Evolutionary conservation across 2,888 invertebrate genomes (phyloP), one percentile per base, ranked within the genome.

Genomic region (Dicycla oo): DNA sequence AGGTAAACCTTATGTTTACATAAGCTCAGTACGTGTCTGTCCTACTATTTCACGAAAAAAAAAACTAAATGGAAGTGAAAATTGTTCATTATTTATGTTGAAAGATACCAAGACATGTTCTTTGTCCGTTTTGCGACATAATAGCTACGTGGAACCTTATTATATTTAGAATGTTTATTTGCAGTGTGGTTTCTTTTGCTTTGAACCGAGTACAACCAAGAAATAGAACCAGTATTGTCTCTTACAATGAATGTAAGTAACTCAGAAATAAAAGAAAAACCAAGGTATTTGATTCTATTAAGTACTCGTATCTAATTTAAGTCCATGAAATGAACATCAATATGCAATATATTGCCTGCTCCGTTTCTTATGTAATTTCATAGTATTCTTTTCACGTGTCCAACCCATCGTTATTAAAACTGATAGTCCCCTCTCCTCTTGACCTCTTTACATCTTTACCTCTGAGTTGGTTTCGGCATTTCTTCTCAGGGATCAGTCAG

Each of bases 61-160:
- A 70, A 51, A 63, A 75, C 30, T 30, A 70, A 69, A 70, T 74
- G 26, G 38, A 76, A 76, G 73, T 63, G 81, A 82, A 84, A 86
- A 78, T 63, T 57, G 45, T 65, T 73, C 34, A 78, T 77, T 81
- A 73, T 78, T 73, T 69, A 34, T 85, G 77, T 70, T 40, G 84
- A 72, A 84, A 84, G 53, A 56, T 54, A 72, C 13, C 23, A 43
- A 74, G 65, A 75, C 71, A 77, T 84, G 78, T 60, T 73, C 51
- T 65, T 71, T 85, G 75, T 76, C 56, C 20, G 69, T 63, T 86
- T 76, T 82, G 65, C 82, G 61, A 73, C 79, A 81, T 49, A 40
- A 45, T 60, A 43, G 60, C 30, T 75, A 82, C 84, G 84, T 75
- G 74, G 3, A 23, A 58, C 15, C 54, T n/a, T n/a, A n/a, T n/a